Conservation (phyloP, 1,140 invertebrate genomes). For the Andricus grossulariae region DNA sequence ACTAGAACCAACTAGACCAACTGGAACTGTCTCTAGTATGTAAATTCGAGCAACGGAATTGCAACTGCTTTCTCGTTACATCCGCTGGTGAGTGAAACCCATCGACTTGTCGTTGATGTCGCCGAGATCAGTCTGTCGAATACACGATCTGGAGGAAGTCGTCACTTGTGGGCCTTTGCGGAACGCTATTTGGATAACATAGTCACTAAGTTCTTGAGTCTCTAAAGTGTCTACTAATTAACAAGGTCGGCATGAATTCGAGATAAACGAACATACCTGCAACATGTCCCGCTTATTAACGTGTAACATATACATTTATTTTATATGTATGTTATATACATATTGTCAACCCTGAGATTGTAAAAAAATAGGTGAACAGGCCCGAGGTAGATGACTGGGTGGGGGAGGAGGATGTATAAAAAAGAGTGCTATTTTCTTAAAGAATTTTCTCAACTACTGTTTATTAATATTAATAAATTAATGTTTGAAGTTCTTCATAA, state of each 20-base stretch:
- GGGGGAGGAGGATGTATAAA: too few relatives aligned
- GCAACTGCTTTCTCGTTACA: slow-evolving; percentile 27
- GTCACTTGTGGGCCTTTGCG: slow-evolving; percentile 20
- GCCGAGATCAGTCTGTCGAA: slow-evolving; percentile 31
- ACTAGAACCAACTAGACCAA: neutral
- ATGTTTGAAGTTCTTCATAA: too few relatives aligned
- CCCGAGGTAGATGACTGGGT: too few relatives aligned
- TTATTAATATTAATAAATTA: too few relatives aligned
- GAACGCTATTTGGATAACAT: neutral
- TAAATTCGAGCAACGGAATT: slow-evolving; percentile 13
- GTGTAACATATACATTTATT: neutral
- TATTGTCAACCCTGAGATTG: too few relatives aligned
- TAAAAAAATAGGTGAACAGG: too few relatives aligned
- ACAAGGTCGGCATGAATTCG: slow-evolving; percentile 30
- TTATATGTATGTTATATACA: too few relatives aligned
- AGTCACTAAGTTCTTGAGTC: slow-evolving; percentile 9
- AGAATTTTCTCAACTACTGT: too few relatives aligned
- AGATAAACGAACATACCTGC: neutral
- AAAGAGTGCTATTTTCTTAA: too few relatives aligned
- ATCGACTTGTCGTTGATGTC: slow-evolving; percentile 20
- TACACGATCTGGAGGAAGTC: slow-evolving; percentile 39
- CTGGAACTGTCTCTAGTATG: slow-evolving; percentile 3
- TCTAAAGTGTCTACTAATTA: slow-evolving; percentile 46
- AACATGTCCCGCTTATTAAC: neutral
- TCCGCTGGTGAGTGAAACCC: neutral